phyloP scores from a whole-genome alignment of 2,888 invertebrate species.

The Drosophila crucigera region DNA sequence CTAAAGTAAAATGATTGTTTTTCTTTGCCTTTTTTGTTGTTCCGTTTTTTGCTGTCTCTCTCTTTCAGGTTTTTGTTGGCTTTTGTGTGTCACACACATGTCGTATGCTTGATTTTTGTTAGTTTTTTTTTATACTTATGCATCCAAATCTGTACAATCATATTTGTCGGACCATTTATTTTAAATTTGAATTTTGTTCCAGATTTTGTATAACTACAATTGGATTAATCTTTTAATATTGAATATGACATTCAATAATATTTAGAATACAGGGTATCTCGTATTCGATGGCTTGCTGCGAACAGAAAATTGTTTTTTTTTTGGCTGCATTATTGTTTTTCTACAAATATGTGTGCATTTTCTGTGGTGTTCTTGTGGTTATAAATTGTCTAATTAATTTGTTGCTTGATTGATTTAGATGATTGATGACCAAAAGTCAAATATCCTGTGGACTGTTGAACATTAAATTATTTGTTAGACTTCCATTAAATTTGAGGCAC shows the following conservation, averaged over 20 bases:
- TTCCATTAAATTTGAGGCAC: neutral
- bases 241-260: neutral
- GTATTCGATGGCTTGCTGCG: neutral
- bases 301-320: neutral
- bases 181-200: neutral
- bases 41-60: conserved; percentile 4
- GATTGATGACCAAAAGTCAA: conserved; percentile 33
- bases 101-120: conserved; percentile 62
- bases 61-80: conserved; percentile 33
- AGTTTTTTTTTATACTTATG: neutral
- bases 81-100: conserved; percentile 47
- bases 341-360: conserved; percentile 3
- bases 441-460: neutral
- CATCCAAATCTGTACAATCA: neutral
- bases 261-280: neutral
- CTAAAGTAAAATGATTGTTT: conserved; percentile 25
- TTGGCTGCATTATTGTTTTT: neutral
- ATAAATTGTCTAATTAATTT: conserved; percentile 42
- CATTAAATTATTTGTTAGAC: neutral
- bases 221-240: neutral
- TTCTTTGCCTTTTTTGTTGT: conserved; percentile 17
- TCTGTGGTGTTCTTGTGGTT: conserved; percentile 11
- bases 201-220: neutral
- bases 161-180: neutral
- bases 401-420: conserved; percentile 30